Evolutionary conservation across 2,113 vertebrate genomes (phyloP).

Genomic region (Perca schrenkii): DNA sequence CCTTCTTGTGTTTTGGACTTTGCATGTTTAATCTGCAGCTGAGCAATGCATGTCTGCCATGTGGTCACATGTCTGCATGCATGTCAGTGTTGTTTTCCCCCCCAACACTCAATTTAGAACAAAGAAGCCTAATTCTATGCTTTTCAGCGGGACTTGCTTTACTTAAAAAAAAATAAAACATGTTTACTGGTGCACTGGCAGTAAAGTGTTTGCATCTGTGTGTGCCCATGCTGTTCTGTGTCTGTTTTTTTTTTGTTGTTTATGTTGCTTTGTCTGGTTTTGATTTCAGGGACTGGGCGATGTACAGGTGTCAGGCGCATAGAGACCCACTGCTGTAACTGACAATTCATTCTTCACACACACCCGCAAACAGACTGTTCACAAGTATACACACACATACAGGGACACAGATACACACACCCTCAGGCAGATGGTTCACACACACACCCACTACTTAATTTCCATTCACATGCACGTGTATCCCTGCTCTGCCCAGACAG

Average conservation of each 20-base stretch:
- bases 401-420: conserved; percentile 36
- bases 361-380: conserved; percentile 73
- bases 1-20: conserved; percentile 21
- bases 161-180: neutral
- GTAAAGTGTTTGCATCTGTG: conserved; percentile 19
- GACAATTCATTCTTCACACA: conserved; percentile 66
- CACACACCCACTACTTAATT: conserved; percentile 66
- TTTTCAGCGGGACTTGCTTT: conserved; percentile 24
- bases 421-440: conserved; percentile 70
- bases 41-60: conserved; percentile 44
- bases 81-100: neutral
- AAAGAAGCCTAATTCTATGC: conserved; percentile 22
- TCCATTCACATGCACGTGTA: conserved; percentile 55
- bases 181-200: neutral
- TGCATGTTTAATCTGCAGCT: conserved; percentile 41
- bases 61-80: conserved; percentile 41
- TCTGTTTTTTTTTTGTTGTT: neutral
- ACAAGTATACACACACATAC: conserved; percentile 22
- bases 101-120: conserved; percentile 9
- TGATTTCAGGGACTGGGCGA: conserved; percentile 29
- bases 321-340: conserved; percentile 50
- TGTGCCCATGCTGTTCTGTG: neutral
- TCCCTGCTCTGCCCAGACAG: conserved; percentile 35
- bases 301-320: conserved; percentile 56
- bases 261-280: conserved; percentile 27